phyloP scores from a whole-genome alignment of 2,113 vertebrate genomes.

The Larimichthys crocea region DNA sequence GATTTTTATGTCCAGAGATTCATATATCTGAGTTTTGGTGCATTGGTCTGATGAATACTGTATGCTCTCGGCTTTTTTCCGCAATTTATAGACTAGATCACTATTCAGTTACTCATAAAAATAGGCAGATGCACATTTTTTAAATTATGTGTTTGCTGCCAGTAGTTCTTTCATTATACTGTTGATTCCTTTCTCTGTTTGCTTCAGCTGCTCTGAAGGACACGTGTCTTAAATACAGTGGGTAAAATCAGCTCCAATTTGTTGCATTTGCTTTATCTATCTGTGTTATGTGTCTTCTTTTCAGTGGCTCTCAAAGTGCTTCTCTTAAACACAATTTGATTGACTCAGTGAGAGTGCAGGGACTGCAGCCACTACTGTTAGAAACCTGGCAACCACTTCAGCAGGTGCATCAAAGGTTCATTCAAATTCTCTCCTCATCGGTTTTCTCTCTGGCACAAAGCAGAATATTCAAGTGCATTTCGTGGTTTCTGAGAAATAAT shows the following conservation, averaged over 20 bases:
- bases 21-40: neutral
- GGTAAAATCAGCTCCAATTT: neutral
- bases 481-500: slow-evolving; percentile 12
- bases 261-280: neutral
- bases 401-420: neutral
- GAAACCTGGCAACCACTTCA: slow-evolving; percentile 3
- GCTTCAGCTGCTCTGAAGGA: neutral
- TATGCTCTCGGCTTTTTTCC: neutral
- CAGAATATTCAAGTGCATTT: neutral
- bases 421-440: neutral
- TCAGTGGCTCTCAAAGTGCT: neutral
- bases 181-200: neutral
- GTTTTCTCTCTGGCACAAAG: neutral
- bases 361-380: neutral
- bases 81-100: neutral
- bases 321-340: neutral
- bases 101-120: neutral
- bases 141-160: too few species aligned
- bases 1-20: neutral
- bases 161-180: too few species aligned
- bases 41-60: neutral
- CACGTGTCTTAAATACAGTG: too few species aligned
- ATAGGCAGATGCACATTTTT: neutral
- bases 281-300: neutral
- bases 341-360: neutral